Base-by-base conservation (phyloP, 2,113 vertebrate species). In the Prunella himalayana region DNA sequence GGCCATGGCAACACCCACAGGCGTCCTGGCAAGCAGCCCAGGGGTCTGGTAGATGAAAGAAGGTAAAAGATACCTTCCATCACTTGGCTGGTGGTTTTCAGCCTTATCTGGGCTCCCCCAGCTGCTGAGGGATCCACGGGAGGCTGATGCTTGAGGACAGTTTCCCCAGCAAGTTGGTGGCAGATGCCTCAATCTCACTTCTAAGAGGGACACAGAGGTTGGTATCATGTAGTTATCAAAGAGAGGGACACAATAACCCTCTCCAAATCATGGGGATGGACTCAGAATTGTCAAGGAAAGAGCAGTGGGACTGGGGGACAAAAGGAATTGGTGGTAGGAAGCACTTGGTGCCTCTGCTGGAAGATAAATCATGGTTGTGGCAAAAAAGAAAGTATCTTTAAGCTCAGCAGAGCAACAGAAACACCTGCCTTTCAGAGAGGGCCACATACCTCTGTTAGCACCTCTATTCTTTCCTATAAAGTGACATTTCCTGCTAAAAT, bases 11-110 rank as follows among this genome's bases (percentile, higher is more conserved):
- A 63, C 35, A 41, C 28, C 73, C 51, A 18, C 10, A 56, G 41
- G 64, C 92, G 37, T 51, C 42, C 66, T 86, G 88, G 92, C 82
- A 66, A 93, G 56, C 7, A 80, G 82, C 90, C 68, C 60, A 45
- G 0, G 5, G 71, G 39, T 23, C 87, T 88, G 49, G 23, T 4
- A 75, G 75, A 85, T 80, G 60, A 92, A 92, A 90, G 60, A 78
- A 81, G 39, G 82, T 59, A 85, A 54, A 63, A 81, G 76, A 88
- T 8, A 83, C 12, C 64, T 93, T n/a, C 79, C 21, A 51, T 83
- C 88, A 15, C 56, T 51, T 0, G 0, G 12, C 31, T 69, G 41
- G n/a, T 57, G 47, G 35, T 47, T 85, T 59, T 28, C 50, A 88
- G 68, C 0, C 0, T 70, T 93, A 95, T 92, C 85, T 88, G 80